Evolutionary conservation across 1,140 invertebrate genomes (phyloP).

Genomic region (Triops longicaudatus): DNA sequence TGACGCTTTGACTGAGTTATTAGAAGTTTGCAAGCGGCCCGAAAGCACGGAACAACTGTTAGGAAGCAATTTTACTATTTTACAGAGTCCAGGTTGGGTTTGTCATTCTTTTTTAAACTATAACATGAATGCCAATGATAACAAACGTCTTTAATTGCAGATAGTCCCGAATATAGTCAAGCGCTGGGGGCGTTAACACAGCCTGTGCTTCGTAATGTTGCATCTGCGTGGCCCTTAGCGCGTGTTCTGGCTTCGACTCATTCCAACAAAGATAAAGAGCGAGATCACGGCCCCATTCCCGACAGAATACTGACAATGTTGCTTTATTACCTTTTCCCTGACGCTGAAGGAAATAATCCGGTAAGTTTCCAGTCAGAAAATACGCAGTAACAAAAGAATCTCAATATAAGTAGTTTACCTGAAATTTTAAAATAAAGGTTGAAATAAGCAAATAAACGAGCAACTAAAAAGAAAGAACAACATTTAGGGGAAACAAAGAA

Average conservation of each 20-base stretch:
- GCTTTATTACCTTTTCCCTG: slow-evolving; percentile 79
- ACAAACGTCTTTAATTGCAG: slow-evolving; percentile 27
- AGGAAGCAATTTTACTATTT: slow-evolving; percentile 34
- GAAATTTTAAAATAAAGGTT: too few relatives aligned
- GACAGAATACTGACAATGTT: slow-evolving; percentile 65
- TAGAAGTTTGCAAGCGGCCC: slow-evolving; percentile 37
- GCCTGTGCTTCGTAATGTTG: slow-evolving; percentile 25
- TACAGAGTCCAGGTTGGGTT: slow-evolving; percentile 27
- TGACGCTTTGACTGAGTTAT: slow-evolving; percentile 40
- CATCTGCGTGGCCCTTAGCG: slow-evolving; percentile 32
- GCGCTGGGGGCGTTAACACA: slow-evolving; percentile 44
- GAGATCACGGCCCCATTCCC: slow-evolving; percentile 58
- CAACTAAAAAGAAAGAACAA: too few relatives aligned
- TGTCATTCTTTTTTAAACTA: too few relatives aligned
- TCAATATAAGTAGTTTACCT: neutral
- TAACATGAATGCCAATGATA: neutral
- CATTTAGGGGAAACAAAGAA: too few relatives aligned
- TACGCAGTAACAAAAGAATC: neutral
- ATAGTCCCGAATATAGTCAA: slow-evolving; percentile 37
- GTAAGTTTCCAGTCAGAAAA: slow-evolving; percentile 18
- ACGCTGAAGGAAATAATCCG: slow-evolving; percentile 56
- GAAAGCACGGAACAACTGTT: slow-evolving; percentile 41
- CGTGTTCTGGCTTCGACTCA: slow-evolving; percentile 31
- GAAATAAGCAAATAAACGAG: too few relatives aligned
- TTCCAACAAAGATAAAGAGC: slow-evolving; percentile 35